Evolutionary conservation across 2,888 invertebrate genomes (phyloP).

Genomic region (Drosophila mettleri): DNA sequence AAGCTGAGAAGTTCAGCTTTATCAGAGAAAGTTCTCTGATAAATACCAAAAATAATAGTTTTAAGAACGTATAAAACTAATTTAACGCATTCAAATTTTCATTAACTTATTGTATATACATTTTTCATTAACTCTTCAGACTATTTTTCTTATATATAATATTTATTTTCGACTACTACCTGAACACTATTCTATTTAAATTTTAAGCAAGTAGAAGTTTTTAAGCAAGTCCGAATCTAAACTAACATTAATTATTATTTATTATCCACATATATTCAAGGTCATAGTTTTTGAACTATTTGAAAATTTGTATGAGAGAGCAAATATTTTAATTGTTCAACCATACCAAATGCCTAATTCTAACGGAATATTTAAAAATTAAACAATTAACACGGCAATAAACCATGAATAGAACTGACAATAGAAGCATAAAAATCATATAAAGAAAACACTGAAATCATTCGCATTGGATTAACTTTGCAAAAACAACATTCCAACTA

Average conservation of each 20-base stretch:
- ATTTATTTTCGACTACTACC: neutral
- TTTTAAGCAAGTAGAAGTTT: neutral
- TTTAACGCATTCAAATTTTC: too few species aligned
- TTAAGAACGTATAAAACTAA: too few species aligned
- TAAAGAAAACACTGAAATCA: conserved; percentile 14
- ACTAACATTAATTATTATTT: neutral
- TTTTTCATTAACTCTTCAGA: too few species aligned
- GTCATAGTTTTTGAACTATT: neutral
- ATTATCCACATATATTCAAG: conserved; percentile 9
- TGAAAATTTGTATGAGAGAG: neutral
- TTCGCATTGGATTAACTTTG: conserved; percentile 4
- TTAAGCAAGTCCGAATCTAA: neutral
- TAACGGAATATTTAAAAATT: neutral
- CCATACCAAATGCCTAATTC: neutral
- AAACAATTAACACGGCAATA: conserved; percentile 22
- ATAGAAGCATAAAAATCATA: conserved; percentile 34
- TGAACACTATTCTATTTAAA: conserved; percentile 1
- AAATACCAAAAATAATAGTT: too few species aligned
- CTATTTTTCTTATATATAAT: conserved; percentile 9
- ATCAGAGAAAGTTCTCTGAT: too few species aligned
- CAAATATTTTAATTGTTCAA: neutral
- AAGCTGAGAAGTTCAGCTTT: too few species aligned
- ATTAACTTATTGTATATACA: too few species aligned
- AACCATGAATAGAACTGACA: conserved; percentile 5
- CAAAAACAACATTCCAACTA: conserved; percentile 22